Evolutionary conservation across 1,140 invertebrate genomes (phyloP), one percentile per base, ranked within the genome.

Genomic region (Globodera rostochiensis): DNA sequence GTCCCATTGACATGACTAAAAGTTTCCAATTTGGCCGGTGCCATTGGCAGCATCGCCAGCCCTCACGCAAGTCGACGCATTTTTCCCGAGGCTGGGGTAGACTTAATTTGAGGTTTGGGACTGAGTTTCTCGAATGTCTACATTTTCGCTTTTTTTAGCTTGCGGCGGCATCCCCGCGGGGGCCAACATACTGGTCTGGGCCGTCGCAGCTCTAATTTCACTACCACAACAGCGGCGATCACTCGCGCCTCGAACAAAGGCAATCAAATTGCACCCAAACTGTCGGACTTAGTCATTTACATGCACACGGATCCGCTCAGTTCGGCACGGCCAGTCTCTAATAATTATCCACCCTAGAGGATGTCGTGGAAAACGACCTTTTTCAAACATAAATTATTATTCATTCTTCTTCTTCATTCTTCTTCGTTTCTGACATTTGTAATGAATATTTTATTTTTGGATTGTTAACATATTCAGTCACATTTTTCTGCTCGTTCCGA

Each of bases 201-300:
- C 21, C 25, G 76, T 7, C 64, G 76, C 4, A 64, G 76, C 9
- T 78, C 76, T 3, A 78, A 60, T n/a, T 78, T 78, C 21, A 78
- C 76, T 7, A 78, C 76, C 9, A 78, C 76, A 67, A 78, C 76
- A 49, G 76, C 76, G 47, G 76, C 76, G 13, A 78, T 78, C 45
- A 78, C 76, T 8, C 66, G 76, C 66, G 70, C 84, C 67, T 69
- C 85, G 78, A 78, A 64, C 46, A 86, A 83, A n/a, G 87, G 94
- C 83, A 95, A 94, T 87, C 95, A 96, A 90, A 96, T 97, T 71
- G 95, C 96, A 0, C 94, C 94, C 83, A 96, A 97, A 90, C 91
- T 98, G 0, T 97, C 95, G 0, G 96, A 97, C 90, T 92, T 98
- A 77, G 95, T 98, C n/a, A 94, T 96, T 73, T 98, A 98, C 91